Evolutionary conservation across 2,888 invertebrate genomes (phyloP).

Genomic region (Megalurothrips usitatus): DNA sequence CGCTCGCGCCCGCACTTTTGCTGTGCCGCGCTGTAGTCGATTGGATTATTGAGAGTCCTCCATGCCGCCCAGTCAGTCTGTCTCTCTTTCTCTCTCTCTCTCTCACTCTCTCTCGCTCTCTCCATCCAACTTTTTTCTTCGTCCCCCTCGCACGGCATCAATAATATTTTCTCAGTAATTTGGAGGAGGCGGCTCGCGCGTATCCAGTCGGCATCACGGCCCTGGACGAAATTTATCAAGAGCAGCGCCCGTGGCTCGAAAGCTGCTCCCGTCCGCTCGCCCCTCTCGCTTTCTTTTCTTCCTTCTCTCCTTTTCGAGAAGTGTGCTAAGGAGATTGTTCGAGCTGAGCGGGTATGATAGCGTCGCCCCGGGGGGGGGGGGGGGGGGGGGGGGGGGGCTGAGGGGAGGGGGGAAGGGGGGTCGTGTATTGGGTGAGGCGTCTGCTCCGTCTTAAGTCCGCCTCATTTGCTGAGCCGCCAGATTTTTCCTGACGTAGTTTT

Average conservation of each 20-base stretch:
- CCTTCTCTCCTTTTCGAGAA: background rate
- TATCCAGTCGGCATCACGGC: background rate
- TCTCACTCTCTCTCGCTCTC: background rate
- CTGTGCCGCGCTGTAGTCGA: background rate
- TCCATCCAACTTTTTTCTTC: background rate
- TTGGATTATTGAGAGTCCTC: background rate
- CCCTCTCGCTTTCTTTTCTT: background rate
- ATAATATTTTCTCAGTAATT: constrained; percentile 17
- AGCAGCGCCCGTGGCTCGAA: background rate
- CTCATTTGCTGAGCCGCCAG: constrained; percentile 25
- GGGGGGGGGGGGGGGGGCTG: too few relatives aligned
- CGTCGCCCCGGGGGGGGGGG: background rate
- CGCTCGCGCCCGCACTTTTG: background rate
- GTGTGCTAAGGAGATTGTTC: constrained; percentile 16
- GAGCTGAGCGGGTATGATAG: constrained; percentile 3
- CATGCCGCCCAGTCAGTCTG: background rate
- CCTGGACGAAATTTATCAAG: background rate
- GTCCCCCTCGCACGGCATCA: background rate
- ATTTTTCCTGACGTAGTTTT: constrained; percentile 22
- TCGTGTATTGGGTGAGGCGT: constrained; percentile 7
- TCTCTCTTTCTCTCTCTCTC: background rate
- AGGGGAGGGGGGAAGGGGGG: too few relatives aligned
- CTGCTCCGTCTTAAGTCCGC: constrained; percentile 16
- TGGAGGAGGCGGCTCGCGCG: background rate
- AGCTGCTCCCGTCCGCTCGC: background rate